Evolutionary conservation across 2,888 invertebrate genomes (phyloP).

Genomic region (Callosobruchus maculatus): DNA sequence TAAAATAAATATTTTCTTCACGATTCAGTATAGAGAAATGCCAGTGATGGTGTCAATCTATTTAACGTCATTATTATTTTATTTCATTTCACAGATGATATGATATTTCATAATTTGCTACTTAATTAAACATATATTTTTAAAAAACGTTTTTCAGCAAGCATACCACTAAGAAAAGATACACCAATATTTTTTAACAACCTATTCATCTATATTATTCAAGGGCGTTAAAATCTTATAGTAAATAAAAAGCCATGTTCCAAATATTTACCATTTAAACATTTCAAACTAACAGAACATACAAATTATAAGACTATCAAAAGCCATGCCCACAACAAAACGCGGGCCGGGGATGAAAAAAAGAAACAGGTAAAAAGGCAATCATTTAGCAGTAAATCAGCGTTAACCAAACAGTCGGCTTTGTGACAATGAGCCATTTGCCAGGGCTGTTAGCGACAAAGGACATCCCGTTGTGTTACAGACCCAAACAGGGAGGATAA

Average conservation of each 20-base stretch:
- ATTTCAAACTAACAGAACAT: neutral
- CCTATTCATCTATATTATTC: too few species aligned
- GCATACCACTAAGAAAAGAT: too few species aligned
- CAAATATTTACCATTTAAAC: neutral
- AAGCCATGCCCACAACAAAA: neutral
- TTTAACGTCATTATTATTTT: too few species aligned
- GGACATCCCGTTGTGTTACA: slow-evolving; percentile 18
- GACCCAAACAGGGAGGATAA: slow-evolving; percentile 30
- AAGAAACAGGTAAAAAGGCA: slow-evolving; percentile 7
- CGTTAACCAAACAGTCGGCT: slow-evolving; percentile 11
- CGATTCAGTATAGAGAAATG: too few species aligned
- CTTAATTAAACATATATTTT: too few species aligned
- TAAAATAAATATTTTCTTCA: too few species aligned
- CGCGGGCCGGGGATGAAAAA: neutral
- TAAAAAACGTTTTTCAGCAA: too few species aligned
- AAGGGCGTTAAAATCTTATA: too few species aligned
- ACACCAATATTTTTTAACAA: too few species aligned
- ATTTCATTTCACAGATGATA: too few species aligned
- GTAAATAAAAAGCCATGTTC: neutral
- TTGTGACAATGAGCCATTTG: slow-evolving; percentile 13
- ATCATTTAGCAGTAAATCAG: slow-evolving; percentile 28
- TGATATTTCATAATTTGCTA: too few species aligned
- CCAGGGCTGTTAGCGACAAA: slow-evolving; percentile 17
- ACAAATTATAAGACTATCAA: neutral
- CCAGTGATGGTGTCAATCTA: too few species aligned